Evolutionary conservation across 2,113 vertebrate genomes (phyloP).

Genomic region (human (Homo sapiens)): GRCh38 chr1:2935501-2936000

Average conservation of each 20-base stretch:
- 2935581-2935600: rapidly evolving
- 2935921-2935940: background rate
- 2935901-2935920: background rate
- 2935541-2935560: rapidly evolving
- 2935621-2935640: background rate
- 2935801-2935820: rapidly evolving
- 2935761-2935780: rapidly evolving
- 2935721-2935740: background rate
- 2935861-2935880: background rate
- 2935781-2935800: rapidly evolving
- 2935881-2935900: background rate
- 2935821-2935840: background rate
- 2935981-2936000: background rate
- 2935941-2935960: background rate
- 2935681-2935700: background rate
- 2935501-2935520: background rate
- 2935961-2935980: rapidly evolving
- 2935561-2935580: background rate
- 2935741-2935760: rapidly evolving
- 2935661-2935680: background rate
- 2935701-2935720: rapidly evolving
- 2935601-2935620: rapidly evolving
- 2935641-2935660: background rate
- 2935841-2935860: too few relatives aligned
- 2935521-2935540: rapidly evolving